Evolutionary conservation across 2,113 vertebrate genomes (phyloP).

Genomic region (Catharus minimus): DNA sequence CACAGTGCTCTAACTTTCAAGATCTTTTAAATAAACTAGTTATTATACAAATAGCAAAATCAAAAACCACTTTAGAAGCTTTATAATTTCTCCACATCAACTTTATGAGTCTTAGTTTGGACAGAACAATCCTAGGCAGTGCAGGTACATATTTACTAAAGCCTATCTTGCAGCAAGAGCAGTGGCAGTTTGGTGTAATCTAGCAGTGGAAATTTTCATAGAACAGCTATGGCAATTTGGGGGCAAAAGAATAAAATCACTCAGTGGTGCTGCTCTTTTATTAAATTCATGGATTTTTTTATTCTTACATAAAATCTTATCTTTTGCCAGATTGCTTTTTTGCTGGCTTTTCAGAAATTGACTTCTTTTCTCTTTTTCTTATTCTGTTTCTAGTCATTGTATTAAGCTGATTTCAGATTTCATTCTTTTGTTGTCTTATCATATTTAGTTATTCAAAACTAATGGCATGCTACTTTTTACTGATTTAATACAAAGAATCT

Average conservation of each 20-base stretch:
- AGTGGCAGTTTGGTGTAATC: neutral
- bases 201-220: neutral
- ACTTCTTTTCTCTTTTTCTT: neutral
- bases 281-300: neutral
- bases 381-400: neutral
- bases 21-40: neutral
- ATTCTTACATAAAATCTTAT: neutral
- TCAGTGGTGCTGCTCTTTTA: neutral
- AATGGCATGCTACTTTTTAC: neutral
- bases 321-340: neutral
- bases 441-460: slow-evolving; percentile 37
- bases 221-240: neutral
- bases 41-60: neutral
- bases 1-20: neutral
- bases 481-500: slow-evolving; percentile 32
- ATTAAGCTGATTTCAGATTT: slow-evolving; percentile 32
- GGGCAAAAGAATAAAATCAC: neutral
- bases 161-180: neutral
- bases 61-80: neutral
- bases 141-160: neutral
- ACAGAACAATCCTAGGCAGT: neutral
- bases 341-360: neutral
- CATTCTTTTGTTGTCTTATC: slow-evolving; percentile 40
- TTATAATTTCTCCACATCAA: neutral
- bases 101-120: neutral